Evolutionary conservation across 35 echinoderm and acorn worm genomes (phyloP), one percentile per base, ranked within the genome.

Genomic region (Ophioderma brevispina): DNA sequence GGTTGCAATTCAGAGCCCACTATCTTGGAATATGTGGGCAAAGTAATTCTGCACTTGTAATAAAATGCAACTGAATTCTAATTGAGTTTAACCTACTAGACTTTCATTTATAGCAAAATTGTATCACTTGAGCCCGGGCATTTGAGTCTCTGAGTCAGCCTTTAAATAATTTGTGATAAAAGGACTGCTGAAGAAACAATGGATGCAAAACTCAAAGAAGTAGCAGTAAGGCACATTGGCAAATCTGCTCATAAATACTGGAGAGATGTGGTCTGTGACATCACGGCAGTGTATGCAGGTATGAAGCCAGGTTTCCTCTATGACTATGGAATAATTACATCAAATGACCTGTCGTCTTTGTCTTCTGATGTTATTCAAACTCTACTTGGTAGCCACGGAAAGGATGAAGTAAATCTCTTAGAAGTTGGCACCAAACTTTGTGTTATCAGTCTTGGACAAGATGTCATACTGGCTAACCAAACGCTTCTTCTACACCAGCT

Each of bases 241-340:
- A 91, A 80, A 64, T 35, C 82, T 13, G 90, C 90, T 10, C 13
- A 31, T 13, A 85, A 59, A 79, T 50, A 79, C 32, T 91, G 90
- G 90, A 78, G 76, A 78, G 31, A 35, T 21, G 76, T 91, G n/a
- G 13, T 80, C 18, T 35, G 37, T 85, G 75, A 85, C 37, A 91
- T 91, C 18, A 39, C 55, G 18, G 82, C 64, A 1, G 90, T 91
- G 6, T 78, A 36, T 0, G 31, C 30, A 76, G 90, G 90, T 46
- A 64, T 85, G 3, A 91, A 91, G 52, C 82, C 90, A 78, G 35
- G 82, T 86, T 91, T 91, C 64, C 50, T 88, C 6, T 93, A 78
- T 32, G 92, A 93, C 38, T 93, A 88, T 50, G 64, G 77, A 41
- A 8, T 31, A 15, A 33, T 85, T 11, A 34, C 52, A 32, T 59